phyloP scores from a whole-genome alignment of 2,888 invertebrate species.

The Podabrus alpinus region DNA sequence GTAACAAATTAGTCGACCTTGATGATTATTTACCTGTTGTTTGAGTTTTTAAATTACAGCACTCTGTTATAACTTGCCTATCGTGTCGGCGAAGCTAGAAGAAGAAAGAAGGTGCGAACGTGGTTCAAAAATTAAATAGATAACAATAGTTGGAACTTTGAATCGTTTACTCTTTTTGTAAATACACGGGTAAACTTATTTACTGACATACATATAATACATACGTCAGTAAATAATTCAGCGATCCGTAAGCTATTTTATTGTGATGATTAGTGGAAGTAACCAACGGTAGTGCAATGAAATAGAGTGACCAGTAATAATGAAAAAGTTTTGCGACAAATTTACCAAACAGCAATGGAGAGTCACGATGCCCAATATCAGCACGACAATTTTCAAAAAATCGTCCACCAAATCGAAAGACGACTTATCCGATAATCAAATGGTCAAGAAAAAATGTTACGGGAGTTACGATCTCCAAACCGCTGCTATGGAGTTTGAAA shows the following conservation, averaged over 20 bases:
- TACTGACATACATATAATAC: constrained; percentile 15
- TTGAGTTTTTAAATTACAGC: constrained; percentile 3
- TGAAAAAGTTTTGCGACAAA: constrained; percentile 55
- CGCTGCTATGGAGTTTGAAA: constrained; percentile 47
- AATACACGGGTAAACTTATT: constrained; percentile 15
- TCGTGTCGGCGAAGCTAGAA: neutral
- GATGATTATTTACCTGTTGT: constrained; percentile 16
- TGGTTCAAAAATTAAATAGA: constrained; percentile 1
- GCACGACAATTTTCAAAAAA: constrained; percentile 43
- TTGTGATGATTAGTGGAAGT: neutral
- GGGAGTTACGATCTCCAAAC: constrained; percentile 53
- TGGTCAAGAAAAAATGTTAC: constrained; percentile 39
- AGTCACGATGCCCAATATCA: constrained; percentile 51
- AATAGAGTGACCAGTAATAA: constrained; percentile 29
- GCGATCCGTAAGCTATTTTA: neutral
- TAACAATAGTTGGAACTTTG: constrained; percentile 12
- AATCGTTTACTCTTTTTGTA: constrained; percentile 10
- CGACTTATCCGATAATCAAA: neutral
- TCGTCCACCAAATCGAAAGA: constrained; percentile 37
- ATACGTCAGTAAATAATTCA: constrained; percentile 21
- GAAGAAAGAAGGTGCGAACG: constrained; percentile 1
- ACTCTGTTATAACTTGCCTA: constrained; percentile 4
- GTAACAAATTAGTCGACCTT: constrained; percentile 20
- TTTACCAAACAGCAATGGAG: constrained; percentile 54
- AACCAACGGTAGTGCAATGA: neutral